Percentiles rank a stretch among this genome's conserved stretches.
phyloP scores from a whole-genome alignment of 2,888 invertebrate genomes.

The Pollenia labialis region DNA sequence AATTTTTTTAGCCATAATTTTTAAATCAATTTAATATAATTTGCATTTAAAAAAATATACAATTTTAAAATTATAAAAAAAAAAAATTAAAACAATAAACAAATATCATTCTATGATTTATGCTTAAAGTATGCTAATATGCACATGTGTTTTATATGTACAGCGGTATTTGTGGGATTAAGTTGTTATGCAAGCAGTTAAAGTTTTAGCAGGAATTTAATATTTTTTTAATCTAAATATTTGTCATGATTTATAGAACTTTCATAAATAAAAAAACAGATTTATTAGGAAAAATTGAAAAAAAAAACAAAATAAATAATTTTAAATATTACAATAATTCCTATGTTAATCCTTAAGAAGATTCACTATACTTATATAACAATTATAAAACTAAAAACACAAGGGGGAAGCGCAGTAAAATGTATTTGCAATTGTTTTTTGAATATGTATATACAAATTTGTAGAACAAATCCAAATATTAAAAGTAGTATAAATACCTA shows the following conservation, averaged over 20 bases:
- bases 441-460: background rate
- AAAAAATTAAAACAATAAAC: background rate
- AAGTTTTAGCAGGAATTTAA: constrained; percentile 18
- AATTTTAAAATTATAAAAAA: background rate
- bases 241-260: background rate
- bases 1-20: no score
- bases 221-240: background rate
- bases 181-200: background rate
- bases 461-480: background rate
- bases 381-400: background rate
- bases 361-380: background rate
- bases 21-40: background rate
- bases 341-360: constrained; percentile 42
- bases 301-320: constrained; percentile 55
- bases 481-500: no score
- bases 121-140: constrained; percentile 26
- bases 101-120: constrained; percentile 5
- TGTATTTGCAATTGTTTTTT: background rate
- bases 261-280: constrained; percentile 20
- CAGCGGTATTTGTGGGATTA: background rate
- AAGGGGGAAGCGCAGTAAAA: background rate
- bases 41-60: background rate
- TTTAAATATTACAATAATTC: constrained; percentile 39
- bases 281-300: background rate
- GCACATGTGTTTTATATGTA: background rate